phyloP scores from a whole-genome alignment of 2,888 invertebrate species.

The Candidula unifasciata region DNA sequence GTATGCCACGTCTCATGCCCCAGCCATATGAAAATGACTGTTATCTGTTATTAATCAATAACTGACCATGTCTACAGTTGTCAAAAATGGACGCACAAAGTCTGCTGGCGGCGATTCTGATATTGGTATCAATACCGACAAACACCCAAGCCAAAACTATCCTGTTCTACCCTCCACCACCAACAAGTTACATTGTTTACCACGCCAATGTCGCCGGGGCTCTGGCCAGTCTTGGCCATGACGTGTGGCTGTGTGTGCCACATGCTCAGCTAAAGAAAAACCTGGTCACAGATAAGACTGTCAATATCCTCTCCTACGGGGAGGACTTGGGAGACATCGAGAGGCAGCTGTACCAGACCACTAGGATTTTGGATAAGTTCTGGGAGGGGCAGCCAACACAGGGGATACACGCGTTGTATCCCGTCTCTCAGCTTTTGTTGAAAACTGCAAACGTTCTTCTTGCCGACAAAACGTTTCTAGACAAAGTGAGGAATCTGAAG shows the following conservation, averaged over 20 bases:
- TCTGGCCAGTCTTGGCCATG: constrained; percentile 44
- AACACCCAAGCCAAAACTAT: constrained; percentile 33
- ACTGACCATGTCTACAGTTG: too few species aligned
- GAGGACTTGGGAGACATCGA: constrained; percentile 17
- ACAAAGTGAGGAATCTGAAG: too few species aligned
- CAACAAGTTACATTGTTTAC: constrained; percentile 40
- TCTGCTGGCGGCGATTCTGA: too few species aligned
- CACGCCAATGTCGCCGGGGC: constrained; percentile 47
- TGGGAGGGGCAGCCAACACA: background rate
- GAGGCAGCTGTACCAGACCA: background rate
- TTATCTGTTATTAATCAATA: too few species aligned
- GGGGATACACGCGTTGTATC: background rate
- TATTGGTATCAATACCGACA: background rate
- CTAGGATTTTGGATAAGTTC: background rate
- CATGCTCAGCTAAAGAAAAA: background rate
- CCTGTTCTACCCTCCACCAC: constrained; percentile 20
- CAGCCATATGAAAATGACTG: too few species aligned
- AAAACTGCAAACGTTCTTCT: background rate
- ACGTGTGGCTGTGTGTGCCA: too few species aligned
- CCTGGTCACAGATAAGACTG: background rate
- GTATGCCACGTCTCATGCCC: too few species aligned
- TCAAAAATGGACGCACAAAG: too few species aligned
- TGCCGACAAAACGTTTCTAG: too few species aligned
- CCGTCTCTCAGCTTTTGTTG: background rate
- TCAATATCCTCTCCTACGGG: constrained; percentile 24